Evolutionary conservation across 2,113 vertebrate genomes (phyloP), one percentile per base, ranked within the genome.

Genomic region (Crotalus tigris): DNA sequence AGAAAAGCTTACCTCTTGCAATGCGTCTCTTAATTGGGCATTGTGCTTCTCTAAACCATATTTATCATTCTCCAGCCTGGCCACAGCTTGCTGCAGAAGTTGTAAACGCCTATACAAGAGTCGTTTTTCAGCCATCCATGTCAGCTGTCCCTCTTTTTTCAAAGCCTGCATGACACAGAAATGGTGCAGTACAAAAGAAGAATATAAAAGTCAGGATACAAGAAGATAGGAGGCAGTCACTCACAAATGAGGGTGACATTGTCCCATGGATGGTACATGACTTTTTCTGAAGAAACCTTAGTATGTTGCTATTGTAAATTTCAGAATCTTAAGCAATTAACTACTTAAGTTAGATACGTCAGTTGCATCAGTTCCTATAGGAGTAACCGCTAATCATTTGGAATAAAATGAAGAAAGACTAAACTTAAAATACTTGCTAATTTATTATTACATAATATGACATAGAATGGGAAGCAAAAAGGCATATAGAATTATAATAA

Each of bases 61-160:
- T 33, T 96, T 97, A 90, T 98, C 98, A 61, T 95, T 92, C 93
- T 98, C 97, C 91, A 98, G 87, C 90, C 58, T 93, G 0, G 96
- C 97, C 44, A 98, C 95, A 0, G 93, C 95, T 93, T 1, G 93
- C 81, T 97, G 97, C 10, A 98, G 94, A 87, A 75, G 46, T 33
- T 96, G 96, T 33, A 98, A 94, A 91, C 91, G 96, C 87, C 95
- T 96, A 2, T 1, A 92, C 93, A 95, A 91, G 0, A 69, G 24
- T 33, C 93, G 95, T 92, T 94, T 96, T 95, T 97, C 97, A 0
- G 94, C 94, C 4, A 33, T n/a, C 87, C 94, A 95, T 0, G 95
- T 33, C 3, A 90, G n/a, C 5, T 91, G 90, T 58, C 96, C 95
- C n/a, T 95, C 94, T 13, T 88, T 92, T 33, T 64, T 94, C n/a